phyloP scores from a whole-genome alignment of 2,888 invertebrate species.

The Phaonia tiefii region DNA sequence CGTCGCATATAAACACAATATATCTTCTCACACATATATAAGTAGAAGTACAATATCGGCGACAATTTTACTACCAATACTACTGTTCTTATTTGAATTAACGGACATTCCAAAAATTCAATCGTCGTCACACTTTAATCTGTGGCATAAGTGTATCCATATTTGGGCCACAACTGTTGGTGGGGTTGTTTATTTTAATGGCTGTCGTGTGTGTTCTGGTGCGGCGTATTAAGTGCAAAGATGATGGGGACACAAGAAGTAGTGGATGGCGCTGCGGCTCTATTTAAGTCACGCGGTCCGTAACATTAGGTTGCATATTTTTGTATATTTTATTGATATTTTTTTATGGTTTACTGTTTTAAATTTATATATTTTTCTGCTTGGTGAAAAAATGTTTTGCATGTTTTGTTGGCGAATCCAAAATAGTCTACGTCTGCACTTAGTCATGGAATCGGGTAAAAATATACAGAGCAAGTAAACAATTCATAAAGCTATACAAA shows the following conservation, averaged over 20 bases:
- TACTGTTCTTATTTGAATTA: background rate
- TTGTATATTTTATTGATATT: conserved; percentile 33
- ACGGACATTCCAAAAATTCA: conserved; percentile 5
- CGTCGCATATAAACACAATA: background rate
- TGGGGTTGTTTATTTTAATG: background rate
- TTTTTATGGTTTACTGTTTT: conserved; percentile 1
- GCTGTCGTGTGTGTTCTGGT: background rate
- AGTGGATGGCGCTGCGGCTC: background rate
- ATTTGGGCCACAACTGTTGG: background rate
- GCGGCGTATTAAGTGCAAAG: background rate
- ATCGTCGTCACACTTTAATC: background rate
- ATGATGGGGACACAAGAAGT: background rate
- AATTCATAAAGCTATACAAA: too few relatives aligned
- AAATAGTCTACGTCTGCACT: too few relatives aligned
- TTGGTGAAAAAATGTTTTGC: too few relatives aligned
- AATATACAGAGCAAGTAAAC: too few relatives aligned
- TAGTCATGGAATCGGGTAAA: too few relatives aligned
- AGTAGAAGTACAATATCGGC: background rate
- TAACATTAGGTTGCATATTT: conserved; percentile 20
- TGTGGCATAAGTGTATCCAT: too few relatives aligned
- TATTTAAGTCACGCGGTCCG: conserved; percentile 45
- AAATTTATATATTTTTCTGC: too few relatives aligned
- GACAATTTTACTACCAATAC: background rate
- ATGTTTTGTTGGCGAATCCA: too few relatives aligned
- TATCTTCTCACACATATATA: conserved; percentile 2